A percentile compares a stretch with the other conserved stretches of the same genome.
Conservation (phyloP, 2,888 invertebrate species). For the Agrochola circellaris region DNA sequence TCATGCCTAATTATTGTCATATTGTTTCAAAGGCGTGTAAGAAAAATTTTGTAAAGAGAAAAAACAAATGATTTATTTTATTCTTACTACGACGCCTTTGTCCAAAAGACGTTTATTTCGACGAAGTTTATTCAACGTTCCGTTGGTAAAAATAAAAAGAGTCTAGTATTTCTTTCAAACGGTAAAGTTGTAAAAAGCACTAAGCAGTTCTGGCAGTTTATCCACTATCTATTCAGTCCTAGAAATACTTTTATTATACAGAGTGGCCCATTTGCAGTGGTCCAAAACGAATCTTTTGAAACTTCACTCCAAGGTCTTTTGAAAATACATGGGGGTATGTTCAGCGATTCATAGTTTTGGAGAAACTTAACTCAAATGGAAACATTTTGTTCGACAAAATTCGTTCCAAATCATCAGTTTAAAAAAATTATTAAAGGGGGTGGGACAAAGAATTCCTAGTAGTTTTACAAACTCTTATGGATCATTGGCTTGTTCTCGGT, state of each 20-base stretch:
- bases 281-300: no score
- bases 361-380: no score
- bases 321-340: no score
- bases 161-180: background rate
- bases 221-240: background rate
- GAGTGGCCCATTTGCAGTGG: no score
- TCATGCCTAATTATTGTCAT: background rate
- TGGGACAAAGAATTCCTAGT: no score
- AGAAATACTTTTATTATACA: background rate
- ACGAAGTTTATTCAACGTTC: background rate
- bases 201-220: background rate
- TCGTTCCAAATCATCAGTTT: no score
- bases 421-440: background rate
- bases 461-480: background rate
- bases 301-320: no score
- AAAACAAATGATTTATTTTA: background rate
- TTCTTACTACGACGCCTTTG: background rate
- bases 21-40: background rate
- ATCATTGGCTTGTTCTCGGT: background rate
- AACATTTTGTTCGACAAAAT: no score
- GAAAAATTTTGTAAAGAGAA: background rate
- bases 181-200: constrained; percentile 5
- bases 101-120: background rate
- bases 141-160: background rate
- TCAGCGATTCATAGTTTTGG: no score